phyloP scores from a whole-genome alignment of 1,140 invertebrate species.

The Phymastichus coffea region DNA sequence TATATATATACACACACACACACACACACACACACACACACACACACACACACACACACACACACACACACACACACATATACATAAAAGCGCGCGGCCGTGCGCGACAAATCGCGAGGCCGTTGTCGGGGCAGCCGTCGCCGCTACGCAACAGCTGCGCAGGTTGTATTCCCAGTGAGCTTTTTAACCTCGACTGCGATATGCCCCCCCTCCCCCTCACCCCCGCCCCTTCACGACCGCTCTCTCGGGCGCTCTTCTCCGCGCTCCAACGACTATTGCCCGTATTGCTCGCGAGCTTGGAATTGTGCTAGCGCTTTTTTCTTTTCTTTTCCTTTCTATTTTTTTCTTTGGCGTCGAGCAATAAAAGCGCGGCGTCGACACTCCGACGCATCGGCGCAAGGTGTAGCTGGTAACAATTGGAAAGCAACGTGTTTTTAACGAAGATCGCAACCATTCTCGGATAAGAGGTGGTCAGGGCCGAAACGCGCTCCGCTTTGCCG shows the following conservation, averaged over 20 bases:
- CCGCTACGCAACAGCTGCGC: background rate
- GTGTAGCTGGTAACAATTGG: too few relatives aligned
- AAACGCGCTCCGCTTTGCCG: too few relatives aligned
- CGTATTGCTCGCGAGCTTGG: background rate
- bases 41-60: background rate
- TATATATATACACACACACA: too few relatives aligned
- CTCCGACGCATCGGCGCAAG: too few relatives aligned
- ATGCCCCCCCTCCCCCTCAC: too few relatives aligned
- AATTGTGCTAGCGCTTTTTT: conserved; percentile 1
- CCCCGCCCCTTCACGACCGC: too few relatives aligned
- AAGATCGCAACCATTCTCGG: too few relatives aligned
- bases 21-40: too few relatives aligned
- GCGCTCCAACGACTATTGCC: background rate
- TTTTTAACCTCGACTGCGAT: conserved; percentile 8
- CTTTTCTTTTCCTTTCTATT: conserved; percentile 8
- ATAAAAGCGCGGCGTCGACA: background rate
- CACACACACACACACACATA: conserved; percentile 3
- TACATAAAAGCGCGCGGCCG: conserved; percentile 21
- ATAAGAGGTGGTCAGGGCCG: too few relatives aligned
- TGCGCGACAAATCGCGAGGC: background rate
- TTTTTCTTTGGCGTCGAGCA: conserved; percentile 1
- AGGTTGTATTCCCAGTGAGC: conserved; percentile 6
- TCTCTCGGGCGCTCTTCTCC: too few relatives aligned
- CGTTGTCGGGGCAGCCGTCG: conserved; percentile 14
- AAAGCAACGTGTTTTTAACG: too few relatives aligned